These are phyloP conservation scores for Triplophysa tibetana DNA, from an alignment of 2,113 vertebrate genomes.

Conservation along the genomic window DNA sequence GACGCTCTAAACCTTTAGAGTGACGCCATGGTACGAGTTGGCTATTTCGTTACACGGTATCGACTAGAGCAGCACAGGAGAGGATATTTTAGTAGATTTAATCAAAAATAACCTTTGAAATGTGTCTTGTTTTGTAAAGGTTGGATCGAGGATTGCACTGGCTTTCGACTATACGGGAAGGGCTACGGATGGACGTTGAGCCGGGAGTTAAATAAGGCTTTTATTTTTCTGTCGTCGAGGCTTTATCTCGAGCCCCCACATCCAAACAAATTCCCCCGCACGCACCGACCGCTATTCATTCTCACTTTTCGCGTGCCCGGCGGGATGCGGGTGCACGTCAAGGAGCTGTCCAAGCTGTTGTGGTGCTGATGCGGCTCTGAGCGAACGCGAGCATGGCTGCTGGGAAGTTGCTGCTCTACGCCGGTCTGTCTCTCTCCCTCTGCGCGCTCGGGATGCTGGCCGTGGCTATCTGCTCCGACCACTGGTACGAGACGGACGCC, in stretches of 20 bases:
- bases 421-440: slow-evolving; percentile 94
- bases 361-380: slow-evolving; percentile 80
- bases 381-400: slow-evolving; percentile 88
- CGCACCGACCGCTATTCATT: not conserved
- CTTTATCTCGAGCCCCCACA: slow-evolving; percentile 45
- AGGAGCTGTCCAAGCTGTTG: slow-evolving; percentile 77
- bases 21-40: not conserved
- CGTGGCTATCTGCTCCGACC: slow-evolving; percentile 97
- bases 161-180: slow-evolving; percentile 50
- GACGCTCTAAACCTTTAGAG: not conserved
- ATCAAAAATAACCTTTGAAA: not conserved
- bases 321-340: slow-evolving; percentile 60
- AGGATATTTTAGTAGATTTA: not conserved
- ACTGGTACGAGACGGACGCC: slow-evolving; percentile 99
- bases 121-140: slow-evolving; percentile 11
- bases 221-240: slow-evolving; percentile 30
- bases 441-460: slow-evolving; percentile 98
- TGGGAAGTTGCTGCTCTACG: slow-evolving; percentile 96
- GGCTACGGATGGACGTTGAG: slow-evolving; percentile 59
- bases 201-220: slow-evolving; percentile 62
- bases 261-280: slow-evolving; percentile 42
- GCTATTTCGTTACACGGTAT: not conserved
- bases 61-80: not conserved
- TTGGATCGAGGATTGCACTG: slow-evolving; percentile 12
- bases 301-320: slow-evolving; percentile 18